Evolutionary conservation across 2,113 vertebrate genomes (phyloP), one percentile per base, ranked within the genome.

Genomic region (Scalopus aquaticus): DNA sequence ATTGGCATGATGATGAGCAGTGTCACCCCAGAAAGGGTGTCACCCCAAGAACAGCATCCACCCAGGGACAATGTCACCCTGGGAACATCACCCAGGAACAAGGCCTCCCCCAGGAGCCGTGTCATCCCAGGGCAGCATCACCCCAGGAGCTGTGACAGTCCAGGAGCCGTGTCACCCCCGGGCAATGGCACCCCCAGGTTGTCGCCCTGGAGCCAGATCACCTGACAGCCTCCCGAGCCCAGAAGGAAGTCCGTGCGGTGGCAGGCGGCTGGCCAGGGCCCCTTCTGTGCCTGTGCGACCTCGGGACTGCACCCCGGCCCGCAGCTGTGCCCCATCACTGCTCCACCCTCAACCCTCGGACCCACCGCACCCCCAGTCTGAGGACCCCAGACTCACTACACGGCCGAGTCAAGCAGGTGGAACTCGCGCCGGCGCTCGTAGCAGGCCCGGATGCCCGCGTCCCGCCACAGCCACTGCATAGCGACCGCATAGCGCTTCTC

Each of bases 391-490:
- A 98, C 99, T 99, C 97, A 99, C 99, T 99, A 99, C 65, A 98
- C 97, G 0, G 99, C 98, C 0, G 99, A 99, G 97, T 99, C 99
- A 22, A 99, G 97, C 20, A 99, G 98, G 56, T 99, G 99, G 96
- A 98, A 99, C 91, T 99, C 98, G 17, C 98, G 97, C 64, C 99
- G 98, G 3, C 99, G 98, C 78, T 98, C 98, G 32, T 99, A 99
- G 97, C 99, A 99, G 35, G 97, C 89, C 32, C 92, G 98, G 54
- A 99, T 91, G 24, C 99, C 99, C 0, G 97, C 37, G 62, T 99
- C 99, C 5, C 88, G 94, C 99, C 99, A 99, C 76, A 99, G 97
- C 42, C 96, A 98, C 30, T 97, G 97, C 72, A 99, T 98, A 30
- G 98, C 98, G 2, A 98, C 97, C 0, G 97, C 96, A 0, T 98